Evolutionary conservation across 2,113 vertebrate genomes (phyloP), one percentile per base, ranked within the genome.

Genomic region (Oophaga pumilio): DNA sequence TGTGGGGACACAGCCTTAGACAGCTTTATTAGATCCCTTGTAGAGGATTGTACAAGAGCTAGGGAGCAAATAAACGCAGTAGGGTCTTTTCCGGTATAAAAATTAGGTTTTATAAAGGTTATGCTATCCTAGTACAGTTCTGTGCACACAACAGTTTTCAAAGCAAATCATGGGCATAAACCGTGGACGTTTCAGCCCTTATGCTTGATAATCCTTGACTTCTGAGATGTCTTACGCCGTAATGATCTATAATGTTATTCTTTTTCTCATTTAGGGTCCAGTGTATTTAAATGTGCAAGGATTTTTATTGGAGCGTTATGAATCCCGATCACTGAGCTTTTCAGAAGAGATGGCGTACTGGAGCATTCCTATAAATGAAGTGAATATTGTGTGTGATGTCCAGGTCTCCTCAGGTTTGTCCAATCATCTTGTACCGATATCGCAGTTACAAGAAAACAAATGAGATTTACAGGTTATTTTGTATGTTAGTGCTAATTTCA

Each of bases 331-430:
- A 6, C 87, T 97, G 89, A 98, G 90, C 86, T 99, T 99, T 90
- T 97, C 95, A 0, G 98, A 99, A 90, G 96, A 99, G 89, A 94
- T 94, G 18, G 93, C 95, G 11, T 96, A 95, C 90, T 99, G 97
- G 97, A 96, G 93, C 6, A 92, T 99, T 87, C 98, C 98, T 69
- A 89, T 99, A 92, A 94, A 92, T 66, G 97, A 99, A 93, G 91
- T 97, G 87, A 98, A 99, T 92, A 92, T 99, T 2, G 90, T 98
- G 91, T 98, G 97, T 0, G 97, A 99, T 52, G 91, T 97, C 89
- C 92, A 91, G 20, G 95, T 95, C 90, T 94, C 93, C 88, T 94
- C 95, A 71, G 98, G 98, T 99, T 95, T 83, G 62, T 83, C 69
- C 53, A 76, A 6, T 43, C 14, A 18, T 74, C 28, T 73, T 28